Evolutionary conservation across 2,797 vertebrate genomes (phyloP), one percentile per base, ranked within the genome.

Genomic region (Oreortyx pictus): DNA sequence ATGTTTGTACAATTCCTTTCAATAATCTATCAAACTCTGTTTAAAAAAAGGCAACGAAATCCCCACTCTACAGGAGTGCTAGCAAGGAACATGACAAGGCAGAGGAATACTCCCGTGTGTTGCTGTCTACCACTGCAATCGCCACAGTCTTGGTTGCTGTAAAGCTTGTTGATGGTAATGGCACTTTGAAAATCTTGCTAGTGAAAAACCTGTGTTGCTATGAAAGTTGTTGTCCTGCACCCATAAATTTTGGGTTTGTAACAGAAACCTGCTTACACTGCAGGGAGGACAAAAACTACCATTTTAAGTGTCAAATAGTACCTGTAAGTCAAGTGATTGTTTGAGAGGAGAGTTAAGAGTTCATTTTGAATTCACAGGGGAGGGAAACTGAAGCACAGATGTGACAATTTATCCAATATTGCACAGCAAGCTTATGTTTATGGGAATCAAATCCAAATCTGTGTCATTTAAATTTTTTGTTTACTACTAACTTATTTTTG

Each of bases 281-380:
- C 16, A 37, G 13, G 37, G 43, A 75, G 22, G 39, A 68, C 49
- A 75, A 74, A 29, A 92, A 14, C 54, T 50, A 37, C 0, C 3
- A 14, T 66, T 92, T 81, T 75, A 56, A 85, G 13, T 27, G 65
- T 74, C 70, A 44, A 8, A 72, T 15, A 5, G 4, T 57, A 83
- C 39, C 61, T 87, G 24, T 76, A 41, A 86, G 83, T 86, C 61
- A 71, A 7, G 57, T n/a, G 19, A 29, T 24, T 31, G n/a, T 60
- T 86, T 65, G 35, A 71, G 86, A 93, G n/a, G 23, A 52, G 52
- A 57, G 22, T 59, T 86, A 46, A 0, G 0, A 61, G 46, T 90
- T 90, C 88, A 25, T 66, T 89, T 89, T 82, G 50, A 39, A 44
- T 92, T 94, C 89, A 31, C 43, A 41, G 39, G 41, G 47, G 39